These are phyloP conservation scores for Heterodera carotae DNA, from an alignment of 1,140 invertebrate species.

Conservation along the genomic window DNA sequence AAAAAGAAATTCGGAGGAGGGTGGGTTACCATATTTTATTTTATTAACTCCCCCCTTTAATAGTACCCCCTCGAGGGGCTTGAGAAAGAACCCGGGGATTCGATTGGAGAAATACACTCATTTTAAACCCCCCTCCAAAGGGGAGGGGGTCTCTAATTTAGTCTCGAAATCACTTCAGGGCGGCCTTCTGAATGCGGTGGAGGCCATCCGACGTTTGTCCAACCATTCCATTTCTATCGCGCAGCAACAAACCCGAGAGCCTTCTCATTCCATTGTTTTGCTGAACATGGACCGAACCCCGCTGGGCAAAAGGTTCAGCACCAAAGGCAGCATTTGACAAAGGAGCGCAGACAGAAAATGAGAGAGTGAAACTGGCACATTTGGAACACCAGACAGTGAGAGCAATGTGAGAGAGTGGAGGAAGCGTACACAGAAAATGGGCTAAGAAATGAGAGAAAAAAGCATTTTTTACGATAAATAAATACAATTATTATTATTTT, in stretches of 20 bases:
- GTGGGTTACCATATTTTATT: too few relatives aligned
- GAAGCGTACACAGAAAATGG: too few relatives aligned
- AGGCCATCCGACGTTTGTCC: constrained; percentile 13
- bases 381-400: too few relatives aligned
- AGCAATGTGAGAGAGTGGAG: too few relatives aligned
- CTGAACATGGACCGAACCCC: background rate
- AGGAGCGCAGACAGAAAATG: background rate
- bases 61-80: too few relatives aligned
- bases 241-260: background rate
- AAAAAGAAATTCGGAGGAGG: too few relatives aligned
- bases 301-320: background rate
- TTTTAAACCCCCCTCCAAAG: background rate
- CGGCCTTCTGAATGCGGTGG: constrained; percentile 3
- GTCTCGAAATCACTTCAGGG: too few relatives aligned
- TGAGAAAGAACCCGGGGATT: too few relatives aligned
- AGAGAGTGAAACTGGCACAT: background rate
- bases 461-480: background rate
- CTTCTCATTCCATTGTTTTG: background rate
- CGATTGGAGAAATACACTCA: too few relatives aligned
- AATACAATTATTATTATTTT: background rate
- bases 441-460: too few relatives aligned
- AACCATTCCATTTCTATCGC: constrained; percentile 13
- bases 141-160: too few relatives aligned
- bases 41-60: too few relatives aligned
- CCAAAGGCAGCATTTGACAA: constrained; percentile 2